Conservation (phyloP, 1,140 invertebrate species). For the Archivesica marissinica region DNA sequence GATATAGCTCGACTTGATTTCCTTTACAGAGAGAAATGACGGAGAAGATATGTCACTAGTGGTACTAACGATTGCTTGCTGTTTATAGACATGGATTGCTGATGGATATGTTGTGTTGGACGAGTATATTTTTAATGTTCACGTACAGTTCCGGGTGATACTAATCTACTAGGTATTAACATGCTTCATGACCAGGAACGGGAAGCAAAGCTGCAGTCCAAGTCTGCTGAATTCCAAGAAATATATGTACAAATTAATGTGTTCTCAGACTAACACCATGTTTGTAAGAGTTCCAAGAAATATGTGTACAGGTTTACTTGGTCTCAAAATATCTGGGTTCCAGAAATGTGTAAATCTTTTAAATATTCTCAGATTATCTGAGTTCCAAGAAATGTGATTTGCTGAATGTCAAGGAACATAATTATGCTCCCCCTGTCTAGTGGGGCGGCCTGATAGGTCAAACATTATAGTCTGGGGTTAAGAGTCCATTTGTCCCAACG, state of each 20-base stretch:
- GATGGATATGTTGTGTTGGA: background rate
- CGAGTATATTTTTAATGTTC: background rate
- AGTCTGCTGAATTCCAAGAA: background rate
- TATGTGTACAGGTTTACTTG: background rate
- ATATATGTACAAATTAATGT: background rate
- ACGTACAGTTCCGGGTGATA: background rate
- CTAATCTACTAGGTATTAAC: background rate
- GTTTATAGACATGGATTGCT: background rate
- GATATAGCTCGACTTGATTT: too few species aligned
- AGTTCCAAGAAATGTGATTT: too few species aligned
- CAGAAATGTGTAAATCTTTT: too few species aligned
- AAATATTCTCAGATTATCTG: too few species aligned
- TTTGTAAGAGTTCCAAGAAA: background rate
- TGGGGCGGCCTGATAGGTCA: too few species aligned
- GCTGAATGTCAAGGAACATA: too few species aligned
- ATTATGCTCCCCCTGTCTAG: too few species aligned
- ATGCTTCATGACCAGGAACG: background rate
- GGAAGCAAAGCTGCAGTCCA: background rate
- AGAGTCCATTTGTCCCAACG: too few species aligned
- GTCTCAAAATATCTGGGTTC: too few species aligned
- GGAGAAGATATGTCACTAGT: slow-evolving; percentile 74
- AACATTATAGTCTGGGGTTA: too few species aligned
- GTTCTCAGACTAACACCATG: background rate
- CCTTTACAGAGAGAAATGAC: slow-evolving; percentile 78
- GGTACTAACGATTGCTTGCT: background rate